These are phyloP conservation scores for Alouatta caraya DNA, from an alignment of 2,797 vertebrate species.

Conservation along the genomic window DNA sequence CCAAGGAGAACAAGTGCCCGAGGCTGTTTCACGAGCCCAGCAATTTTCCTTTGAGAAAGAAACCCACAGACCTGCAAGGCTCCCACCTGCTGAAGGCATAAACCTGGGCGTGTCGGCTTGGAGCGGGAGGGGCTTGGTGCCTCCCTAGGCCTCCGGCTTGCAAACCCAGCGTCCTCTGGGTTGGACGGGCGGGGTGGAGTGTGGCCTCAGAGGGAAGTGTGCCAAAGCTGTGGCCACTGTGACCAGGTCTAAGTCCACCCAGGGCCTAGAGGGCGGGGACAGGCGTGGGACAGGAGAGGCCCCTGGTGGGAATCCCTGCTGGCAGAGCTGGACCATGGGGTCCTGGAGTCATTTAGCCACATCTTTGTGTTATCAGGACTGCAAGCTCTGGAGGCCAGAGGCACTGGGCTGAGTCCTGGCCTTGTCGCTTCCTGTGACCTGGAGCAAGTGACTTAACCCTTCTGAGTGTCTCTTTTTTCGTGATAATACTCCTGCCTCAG, in stretches of 20 bases:
- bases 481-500: neutral
- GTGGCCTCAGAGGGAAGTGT: neutral
- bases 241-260: neutral
- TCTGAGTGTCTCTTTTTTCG: neutral
- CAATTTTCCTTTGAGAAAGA: neutral
- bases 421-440: neutral
- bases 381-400: neutral
- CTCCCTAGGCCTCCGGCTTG: accelerated
- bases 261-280: neutral
- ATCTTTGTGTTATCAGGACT: neutral
- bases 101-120: neutral
- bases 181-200: neutral
- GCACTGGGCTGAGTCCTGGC: neutral
- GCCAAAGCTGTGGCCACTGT: neutral
- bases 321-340: neutral
- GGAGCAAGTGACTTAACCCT: neutral
- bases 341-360: neutral
- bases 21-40: neutral
- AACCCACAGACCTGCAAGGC: neutral
- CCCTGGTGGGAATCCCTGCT: neutral
- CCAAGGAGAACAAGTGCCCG: neutral
- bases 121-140: neutral
- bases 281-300: neutral
- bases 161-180: neutral
- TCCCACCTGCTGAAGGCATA: neutral